phyloP scores from a whole-genome alignment of 2,888 invertebrate genomes.

The Laspeyria flexula region DNA sequence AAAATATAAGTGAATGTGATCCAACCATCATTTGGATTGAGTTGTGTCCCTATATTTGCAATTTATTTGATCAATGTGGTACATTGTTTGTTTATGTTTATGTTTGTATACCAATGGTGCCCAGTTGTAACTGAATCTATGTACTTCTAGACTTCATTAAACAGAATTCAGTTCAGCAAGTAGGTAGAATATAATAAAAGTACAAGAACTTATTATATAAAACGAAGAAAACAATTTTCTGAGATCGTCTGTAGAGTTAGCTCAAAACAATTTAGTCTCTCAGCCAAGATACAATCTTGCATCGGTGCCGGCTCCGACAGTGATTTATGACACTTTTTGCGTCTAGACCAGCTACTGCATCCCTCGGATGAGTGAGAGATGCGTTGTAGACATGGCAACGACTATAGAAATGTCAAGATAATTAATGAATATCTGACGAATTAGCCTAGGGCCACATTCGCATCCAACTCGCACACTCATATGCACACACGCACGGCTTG shows the following conservation, averaged over 20 bases:
- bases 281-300: conserved; percentile 60
- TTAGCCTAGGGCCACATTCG: conserved; percentile 32
- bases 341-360: conserved; percentile 55
- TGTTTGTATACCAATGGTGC: conserved; percentile 29
- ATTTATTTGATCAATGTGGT: not conserved
- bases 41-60: not conserved
- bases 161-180: too few species aligned
- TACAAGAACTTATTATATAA: conserved; percentile 19
- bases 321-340: conserved; percentile 68
- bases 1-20: not conserved
- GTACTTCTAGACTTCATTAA: too few species aligned
- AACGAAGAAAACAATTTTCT: conserved; percentile 23
- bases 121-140: conserved; percentile 1
- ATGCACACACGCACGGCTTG: conserved; percentile 51
- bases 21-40: not conserved
- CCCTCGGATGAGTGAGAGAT: conserved; percentile 55
- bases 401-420: conserved; percentile 51
- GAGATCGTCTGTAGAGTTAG: conserved; percentile 17
- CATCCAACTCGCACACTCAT: conserved; percentile 28
- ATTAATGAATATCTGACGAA: conserved; percentile 49
- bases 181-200: not conserved
- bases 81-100: conserved; percentile 41
- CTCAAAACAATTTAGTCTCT: conserved; percentile 38
- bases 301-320: conserved; percentile 58
- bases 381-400: conserved; percentile 54